Base-by-base conservation (phyloP, 2,888 invertebrate genomes). In the Chesias legatella region DNA sequence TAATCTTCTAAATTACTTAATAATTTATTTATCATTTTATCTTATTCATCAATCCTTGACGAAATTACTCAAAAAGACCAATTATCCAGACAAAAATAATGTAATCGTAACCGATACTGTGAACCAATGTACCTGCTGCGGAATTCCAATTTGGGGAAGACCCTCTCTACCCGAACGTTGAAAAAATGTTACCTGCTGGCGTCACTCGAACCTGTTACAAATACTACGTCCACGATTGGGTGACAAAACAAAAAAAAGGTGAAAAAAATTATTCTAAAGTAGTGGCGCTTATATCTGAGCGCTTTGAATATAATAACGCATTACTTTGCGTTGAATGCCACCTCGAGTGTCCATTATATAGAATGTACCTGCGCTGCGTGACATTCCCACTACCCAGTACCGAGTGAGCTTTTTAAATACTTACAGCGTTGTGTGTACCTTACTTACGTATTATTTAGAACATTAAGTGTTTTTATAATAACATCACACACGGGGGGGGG, bases 281-380 rank as follows among this genome's bases (percentile, higher is more conserved):
- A n/a, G 77, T 84, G 85, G 85, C 85, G 85, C 85, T 85, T 75
- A 79, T 63, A 40, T 73, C 60, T 68, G 73, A 76, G 65, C 57
- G 51, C 40, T 60, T 51, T 57, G 50, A 57, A 55, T 57, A 54
- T 53, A 71, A 44, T 33, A 11, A 10, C 71, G 61, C 68, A 60
- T 66, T 58, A 60, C 50, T 41, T 48, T 64, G 56, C 71, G 42
- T 59, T 71, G 73, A 69, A 71, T 66, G 68, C 56, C 60, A 50
- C 37, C 53, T 56, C 55, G 54, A 73, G 73, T 67, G 64, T 56
- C 49, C 56, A 57, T 64, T 67, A 63, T 69, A 61, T 33, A 26
- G 25, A 5, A 25, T 24, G 3, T 17, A 17, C 25, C 36, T 45
- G 50, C 44, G n/a, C 48, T 48, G 47, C 33, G 34, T 43, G 11